Percentiles rank a stretch among this genome's conserved stretches.
These are phyloP conservation scores for Cardiocondyla obscurior DNA, from an alignment of 1,140 invertebrate species.

Conservation along the genomic window DNA sequence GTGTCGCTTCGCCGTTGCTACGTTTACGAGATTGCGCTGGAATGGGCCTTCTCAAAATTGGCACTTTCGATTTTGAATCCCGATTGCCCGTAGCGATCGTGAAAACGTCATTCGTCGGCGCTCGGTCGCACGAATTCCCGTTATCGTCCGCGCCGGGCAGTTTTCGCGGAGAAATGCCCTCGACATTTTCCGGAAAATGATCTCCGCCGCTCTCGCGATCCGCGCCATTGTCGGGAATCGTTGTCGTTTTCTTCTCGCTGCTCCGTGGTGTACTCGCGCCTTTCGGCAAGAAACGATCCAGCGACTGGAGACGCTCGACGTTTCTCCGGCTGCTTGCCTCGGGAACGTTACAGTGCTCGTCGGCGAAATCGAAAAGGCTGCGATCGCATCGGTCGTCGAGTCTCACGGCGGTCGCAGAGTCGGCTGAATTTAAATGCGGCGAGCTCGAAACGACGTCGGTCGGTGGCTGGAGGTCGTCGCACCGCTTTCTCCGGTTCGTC, in stretches of 20 bases:
- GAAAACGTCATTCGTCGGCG: background rate
- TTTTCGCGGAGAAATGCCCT: background rate
- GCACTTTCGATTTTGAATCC: background rate
- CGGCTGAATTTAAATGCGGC: constrained; percentile 72
- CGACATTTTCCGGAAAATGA: background rate
- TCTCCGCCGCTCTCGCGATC: background rate
- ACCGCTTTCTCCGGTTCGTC: constrained; percentile 70
- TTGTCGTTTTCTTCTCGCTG: constrained; percentile 56
- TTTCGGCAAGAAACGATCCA: constrained; percentile 76
- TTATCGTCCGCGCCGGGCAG: background rate
- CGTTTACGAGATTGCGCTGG: background rate
- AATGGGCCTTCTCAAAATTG: background rate
- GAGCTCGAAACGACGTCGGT: constrained; percentile 77
- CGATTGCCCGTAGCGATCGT: background rate
- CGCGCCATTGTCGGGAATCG: background rate
- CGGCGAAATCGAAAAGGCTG: constrained; percentile 72
- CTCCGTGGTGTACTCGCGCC: constrained; percentile 56
- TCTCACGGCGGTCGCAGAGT: constrained; percentile 61
- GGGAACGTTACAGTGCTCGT: constrained; percentile 60
- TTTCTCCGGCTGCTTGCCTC: constrained; percentile 54
- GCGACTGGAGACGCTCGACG: constrained; percentile 65
- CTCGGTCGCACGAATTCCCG: background rate
- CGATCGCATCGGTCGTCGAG: constrained; percentile 65
- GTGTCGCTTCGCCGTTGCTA: background rate
- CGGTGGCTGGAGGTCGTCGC: constrained; percentile 72